A percentile compares a stretch with the other conserved stretches of the same genome.
These are phyloP conservation scores for Chiroxiphia lanceolata DNA, from an alignment of 2,797 vertebrate genomes.

Conservation along the genomic window DNA sequence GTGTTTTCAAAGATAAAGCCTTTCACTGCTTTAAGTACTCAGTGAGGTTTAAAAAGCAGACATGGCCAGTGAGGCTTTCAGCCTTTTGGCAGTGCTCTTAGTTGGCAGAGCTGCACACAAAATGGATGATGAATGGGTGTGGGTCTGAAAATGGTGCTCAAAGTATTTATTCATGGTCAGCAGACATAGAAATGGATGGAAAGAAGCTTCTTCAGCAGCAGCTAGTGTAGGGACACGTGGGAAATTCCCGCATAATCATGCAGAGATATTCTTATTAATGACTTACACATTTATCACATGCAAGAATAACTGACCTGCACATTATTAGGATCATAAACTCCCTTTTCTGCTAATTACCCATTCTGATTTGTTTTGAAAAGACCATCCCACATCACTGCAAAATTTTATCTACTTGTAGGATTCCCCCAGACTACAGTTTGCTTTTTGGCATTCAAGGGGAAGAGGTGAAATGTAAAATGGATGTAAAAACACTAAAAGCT, in stretches of 20 bases:
- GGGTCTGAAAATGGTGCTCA: neutral
- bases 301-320: neutral
- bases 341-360: neutral
- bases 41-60: neutral
- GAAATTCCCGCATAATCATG: neutral
- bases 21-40: neutral
- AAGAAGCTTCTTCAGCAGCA: neutral
- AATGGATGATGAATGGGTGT: neutral
- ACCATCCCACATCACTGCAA: neutral
- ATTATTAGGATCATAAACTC: conserved; percentile 53
- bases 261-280: neutral
- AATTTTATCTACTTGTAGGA: neutral
- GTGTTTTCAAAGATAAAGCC: conserved; percentile 30
- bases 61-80: neutral
- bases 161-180: neutral
- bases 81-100: neutral
- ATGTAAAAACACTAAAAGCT: neutral
- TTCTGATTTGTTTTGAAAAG: neutral
- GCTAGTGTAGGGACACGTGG: neutral
- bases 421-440: neutral
- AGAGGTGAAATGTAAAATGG: neutral
- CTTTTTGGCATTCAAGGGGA: neutral
- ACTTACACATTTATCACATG: neutral
- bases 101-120: neutral
- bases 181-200: neutral